These are phyloP conservation scores for Crocodylus rhombifer DNA, from an alignment of 2,797 vertebrate species.

Conservation along the genomic window DNA sequence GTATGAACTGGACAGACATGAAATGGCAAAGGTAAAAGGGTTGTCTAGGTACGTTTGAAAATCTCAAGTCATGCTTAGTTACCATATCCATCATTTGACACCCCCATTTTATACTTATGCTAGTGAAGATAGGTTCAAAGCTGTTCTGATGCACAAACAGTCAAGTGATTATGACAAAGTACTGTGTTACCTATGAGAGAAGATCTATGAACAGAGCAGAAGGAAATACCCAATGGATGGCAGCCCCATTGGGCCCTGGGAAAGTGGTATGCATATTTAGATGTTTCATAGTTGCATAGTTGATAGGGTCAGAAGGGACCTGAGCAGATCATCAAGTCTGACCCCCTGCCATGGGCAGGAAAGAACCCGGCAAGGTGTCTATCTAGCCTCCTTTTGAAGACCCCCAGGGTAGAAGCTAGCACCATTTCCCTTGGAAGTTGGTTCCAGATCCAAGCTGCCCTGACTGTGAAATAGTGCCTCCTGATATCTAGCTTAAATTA, in stretches of 20 bases:
- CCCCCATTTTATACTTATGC: constrained; percentile 9
- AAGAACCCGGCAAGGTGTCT: too few relatives aligned
- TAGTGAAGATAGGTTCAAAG: constrained; percentile 1
- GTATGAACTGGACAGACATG: background rate
- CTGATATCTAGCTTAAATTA: too few relatives aligned
- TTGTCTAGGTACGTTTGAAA: constrained; percentile 35
- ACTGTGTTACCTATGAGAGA: background rate
- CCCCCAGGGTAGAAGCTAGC: too few relatives aligned
- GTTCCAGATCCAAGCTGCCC: too few relatives aligned
- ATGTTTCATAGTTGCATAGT: background rate
- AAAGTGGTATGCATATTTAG: background rate
- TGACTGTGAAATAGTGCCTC: too few relatives aligned
- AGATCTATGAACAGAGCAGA: constrained; percentile 8
- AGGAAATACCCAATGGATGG: background rate
- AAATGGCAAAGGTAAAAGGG: background rate
- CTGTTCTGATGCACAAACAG: background rate
- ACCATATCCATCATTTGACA: constrained; percentile 22
- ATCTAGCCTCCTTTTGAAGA: too few relatives aligned
- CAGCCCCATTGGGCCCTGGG: background rate
- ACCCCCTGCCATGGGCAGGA: too few relatives aligned
- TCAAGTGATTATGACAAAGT: background rate
- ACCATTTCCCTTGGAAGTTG: too few relatives aligned
- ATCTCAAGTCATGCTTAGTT: constrained; percentile 38
- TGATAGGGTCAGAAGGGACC: too few relatives aligned
- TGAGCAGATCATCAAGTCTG: too few relatives aligned